A percentile compares a stretch with the other conserved stretches of the same genome.
Evolutionary conservation across 1,140 invertebrate genomes (phyloP).

Genomic region (Neodiprion pinetum): DNA sequence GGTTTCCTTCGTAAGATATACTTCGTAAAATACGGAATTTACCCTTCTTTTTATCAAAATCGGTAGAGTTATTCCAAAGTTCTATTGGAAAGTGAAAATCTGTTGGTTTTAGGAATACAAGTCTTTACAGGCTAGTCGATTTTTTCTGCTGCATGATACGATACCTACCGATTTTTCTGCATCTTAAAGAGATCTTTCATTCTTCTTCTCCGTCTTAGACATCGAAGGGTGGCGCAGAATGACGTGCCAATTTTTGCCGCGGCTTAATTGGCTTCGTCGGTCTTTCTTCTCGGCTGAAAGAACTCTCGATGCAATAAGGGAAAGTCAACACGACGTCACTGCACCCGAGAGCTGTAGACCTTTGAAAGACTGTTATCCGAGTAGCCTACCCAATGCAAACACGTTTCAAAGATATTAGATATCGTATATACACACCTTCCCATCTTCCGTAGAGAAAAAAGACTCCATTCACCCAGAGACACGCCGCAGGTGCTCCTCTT

Average conservation of each 20-base stretch:
- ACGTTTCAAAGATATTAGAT: not conserved
- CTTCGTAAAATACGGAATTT: too few relatives aligned
- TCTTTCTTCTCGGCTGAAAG: not conserved
- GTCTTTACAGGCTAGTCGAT: too few relatives aligned
- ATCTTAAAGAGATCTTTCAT: not conserved
- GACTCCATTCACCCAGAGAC: too few relatives aligned
- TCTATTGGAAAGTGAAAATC: too few relatives aligned
- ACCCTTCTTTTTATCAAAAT: too few relatives aligned
- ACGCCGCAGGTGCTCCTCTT: too few relatives aligned
- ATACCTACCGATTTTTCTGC: too few relatives aligned
- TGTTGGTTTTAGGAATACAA: too few relatives aligned
- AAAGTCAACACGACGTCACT: not conserved
- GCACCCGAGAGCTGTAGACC: not conserved
- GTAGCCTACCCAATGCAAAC: not conserved
- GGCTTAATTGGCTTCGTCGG: not conserved
- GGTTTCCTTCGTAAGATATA: too few relatives aligned
- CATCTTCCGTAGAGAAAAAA: too few relatives aligned
- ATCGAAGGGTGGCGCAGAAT: not conserved
- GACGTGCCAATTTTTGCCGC: not conserved
- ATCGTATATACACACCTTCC: too few relatives aligned
- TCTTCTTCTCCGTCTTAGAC: not conserved
- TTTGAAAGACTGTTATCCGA: not conserved
- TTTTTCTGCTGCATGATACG: not conserved
- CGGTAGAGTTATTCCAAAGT: too few relatives aligned
- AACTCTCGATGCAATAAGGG: conserved; percentile 2